phyloP scores from a whole-genome alignment of 2,888 invertebrate genomes.

The Hesperia comma region DNA sequence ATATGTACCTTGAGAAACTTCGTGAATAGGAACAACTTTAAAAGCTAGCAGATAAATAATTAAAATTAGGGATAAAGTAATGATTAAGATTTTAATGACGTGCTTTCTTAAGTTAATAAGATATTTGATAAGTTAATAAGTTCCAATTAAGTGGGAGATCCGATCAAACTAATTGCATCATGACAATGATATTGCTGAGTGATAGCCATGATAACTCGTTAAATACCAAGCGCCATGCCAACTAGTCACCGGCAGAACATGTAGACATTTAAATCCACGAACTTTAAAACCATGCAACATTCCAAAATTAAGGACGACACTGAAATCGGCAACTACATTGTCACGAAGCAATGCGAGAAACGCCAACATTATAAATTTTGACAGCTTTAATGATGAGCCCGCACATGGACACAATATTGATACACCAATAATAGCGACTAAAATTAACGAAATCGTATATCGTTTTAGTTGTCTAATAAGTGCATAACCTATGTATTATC shows the following conservation, averaged over 20 bases:
- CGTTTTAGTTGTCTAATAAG: background rate
- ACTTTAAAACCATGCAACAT: conserved; percentile 77
- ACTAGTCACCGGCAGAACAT: conserved; percentile 57
- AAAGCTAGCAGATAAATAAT: conserved; percentile 15
- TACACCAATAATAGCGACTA: background rate
- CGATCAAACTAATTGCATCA: conserved; percentile 78
- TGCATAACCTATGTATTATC: background rate
- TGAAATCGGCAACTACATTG: conserved; percentile 82
- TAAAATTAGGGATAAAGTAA: conserved; percentile 16
- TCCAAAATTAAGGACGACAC: conserved; percentile 76
- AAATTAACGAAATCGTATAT: background rate
- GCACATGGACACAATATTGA: conserved; percentile 24
- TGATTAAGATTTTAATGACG: conserved; percentile 19
- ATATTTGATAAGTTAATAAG: conserved; percentile 13
- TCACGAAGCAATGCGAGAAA: conserved; percentile 81
- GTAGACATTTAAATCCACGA: conserved; percentile 54
- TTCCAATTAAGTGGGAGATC: conserved; percentile 64
- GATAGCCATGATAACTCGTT: conserved; percentile 79
- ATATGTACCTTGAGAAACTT: conserved; percentile 22
- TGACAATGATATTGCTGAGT: conserved; percentile 82
- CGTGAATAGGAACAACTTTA: conserved; percentile 11
- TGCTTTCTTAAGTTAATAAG: conserved; percentile 17
- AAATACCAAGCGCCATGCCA: conserved; percentile 74
- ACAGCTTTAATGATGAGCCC: conserved; percentile 52
- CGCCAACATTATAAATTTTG: conserved; percentile 49